Evolutionary conservation across 2,888 invertebrate species (phyloP), one percentile per base, ranked within the genome.

Genomic region (Cataglyphis albicans): DNA sequence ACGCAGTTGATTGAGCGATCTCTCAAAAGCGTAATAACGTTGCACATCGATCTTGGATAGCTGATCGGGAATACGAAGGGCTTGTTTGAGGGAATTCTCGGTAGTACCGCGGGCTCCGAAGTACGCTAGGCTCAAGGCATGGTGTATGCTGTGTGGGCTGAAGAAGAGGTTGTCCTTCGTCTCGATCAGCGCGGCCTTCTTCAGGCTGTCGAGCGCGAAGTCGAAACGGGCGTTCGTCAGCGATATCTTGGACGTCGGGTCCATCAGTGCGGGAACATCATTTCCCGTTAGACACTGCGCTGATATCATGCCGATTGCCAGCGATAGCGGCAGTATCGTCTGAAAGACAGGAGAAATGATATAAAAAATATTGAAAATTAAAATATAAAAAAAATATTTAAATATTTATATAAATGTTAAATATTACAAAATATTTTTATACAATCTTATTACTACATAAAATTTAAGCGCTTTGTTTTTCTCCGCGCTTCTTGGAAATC

Each of bases 101-200:
- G 98, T 98, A 73, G 96, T 95, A 18, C 96, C 96, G 0, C 96
- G 96, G 0, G 98, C 95, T 0, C 98, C 96, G 91, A 98, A 98
- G 93, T 98, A 98, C 0, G 97, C 97, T 85, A 98, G 95, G 70
- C 97, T 94, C 48, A 98, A 93, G 0, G 98, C 97, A 90, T 98
- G 97, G 92, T 98, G 97, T 18, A 98, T 97, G 88, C 98, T 98
- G 95, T 97, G 97, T 0, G 98, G 98, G 7, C 98, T 98, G 94
- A 98, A 98, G 95, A 98, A 98, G 59, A 98, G 95, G 93, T 98
- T 98, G 88, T 97, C 97, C 61, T 96, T 95, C 0, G 97, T 96
- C 87, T 96, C 96, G 25, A 96, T 96, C 80, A 95, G 95, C 88
- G 97, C 96, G 87, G 97, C 96, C 25, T 96, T 96, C 87, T 96